Conservation (phyloP, 2,113 vertebrate species). For the Willisornis vidua region DNA sequence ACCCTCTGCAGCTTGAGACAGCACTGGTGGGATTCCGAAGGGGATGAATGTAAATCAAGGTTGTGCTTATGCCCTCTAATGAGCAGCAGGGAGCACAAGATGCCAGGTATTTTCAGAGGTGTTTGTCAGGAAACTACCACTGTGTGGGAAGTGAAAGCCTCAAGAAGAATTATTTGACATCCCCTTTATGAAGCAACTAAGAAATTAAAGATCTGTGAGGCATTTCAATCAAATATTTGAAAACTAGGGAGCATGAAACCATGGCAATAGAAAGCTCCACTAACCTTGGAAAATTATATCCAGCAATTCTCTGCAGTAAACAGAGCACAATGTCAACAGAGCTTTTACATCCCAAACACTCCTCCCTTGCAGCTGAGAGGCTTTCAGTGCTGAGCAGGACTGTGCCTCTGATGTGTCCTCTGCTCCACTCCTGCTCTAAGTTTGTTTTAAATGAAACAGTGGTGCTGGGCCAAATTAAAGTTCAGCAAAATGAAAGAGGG, state of each 20-base stretch:
- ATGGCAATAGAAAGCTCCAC: not conserved
- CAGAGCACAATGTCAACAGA: not conserved
- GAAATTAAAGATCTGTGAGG: slow-evolving; percentile 36
- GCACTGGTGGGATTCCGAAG: not conserved
- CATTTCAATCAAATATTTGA: slow-evolving; percentile 41
- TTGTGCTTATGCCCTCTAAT: slow-evolving; percentile 4
- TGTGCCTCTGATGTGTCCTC: not conserved
- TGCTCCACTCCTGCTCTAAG: not conserved
- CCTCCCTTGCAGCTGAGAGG: not conserved
- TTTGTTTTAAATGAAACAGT: not conserved
- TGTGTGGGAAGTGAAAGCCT: not conserved
- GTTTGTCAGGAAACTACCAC: not conserved
- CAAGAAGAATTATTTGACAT: not conserved
- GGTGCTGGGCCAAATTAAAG: slow-evolving; percentile 45
- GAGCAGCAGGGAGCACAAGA: not conserved
- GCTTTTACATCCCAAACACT: not conserved
- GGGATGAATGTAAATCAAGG: not conserved
- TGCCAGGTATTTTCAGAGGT: not conserved
- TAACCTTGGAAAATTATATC: slow-evolving; percentile 43
- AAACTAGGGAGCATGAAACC: slow-evolving; percentile 28
- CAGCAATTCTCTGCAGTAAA: slow-evolving; percentile 24
- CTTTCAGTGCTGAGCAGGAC: not conserved
- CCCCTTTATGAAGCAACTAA: not conserved
- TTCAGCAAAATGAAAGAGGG: slow-evolving; percentile 1
- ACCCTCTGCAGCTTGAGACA: not conserved